Evolutionary conservation across 37 sponge, comb jelly and placozoan species (phyloP), one percentile per base, ranked within the genome.

Genomic region (Spongilla lacustris): DNA sequence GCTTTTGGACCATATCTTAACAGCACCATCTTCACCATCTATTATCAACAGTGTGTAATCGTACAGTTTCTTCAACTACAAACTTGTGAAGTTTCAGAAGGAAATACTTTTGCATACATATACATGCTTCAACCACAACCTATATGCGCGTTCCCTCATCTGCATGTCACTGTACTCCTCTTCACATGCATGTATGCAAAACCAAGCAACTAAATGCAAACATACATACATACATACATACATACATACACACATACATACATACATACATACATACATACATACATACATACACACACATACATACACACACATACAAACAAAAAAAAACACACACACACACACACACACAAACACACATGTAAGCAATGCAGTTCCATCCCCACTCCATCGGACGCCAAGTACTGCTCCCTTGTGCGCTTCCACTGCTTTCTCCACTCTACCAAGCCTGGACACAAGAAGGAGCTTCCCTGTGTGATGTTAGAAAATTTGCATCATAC

Each of bases 11-110:
- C 98, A 98, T 23, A 98, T 73, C 76, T 98, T 98, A 10, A 93
- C 91, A 25, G 92, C 90, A 11, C 97, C 98, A 89, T 98, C 98
- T 58, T 98, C 98, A 14, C 98, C 98, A 94, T 89, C 98, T 96
- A 75, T 25, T 68, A 0, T 5, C 85, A 11, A 70, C 73, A 79
- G 11, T 5, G 2, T 19, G 1, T 27, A 22, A 73, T 50, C 0
- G 33, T 27, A 75, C 66, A 76, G n/a, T 33, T 23, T 25, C 70
- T 26, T 22, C 32, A 28, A 68, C 33, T 23, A 32, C 75, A 5
- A 32, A 26, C 2, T 5, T 74, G 4, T 34, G 5, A 22, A 32
- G 23, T 3, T 26, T 14, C 29, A 74, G 33, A 32, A 32, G 33
- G 31, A 32, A 22, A 26, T 32, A 10, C 29, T 31, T 5, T 32